Evolutionary conservation across 53 echinoderm and acorn worm species (phyloP).

Genomic region (Paelopatides confundens): DNA sequence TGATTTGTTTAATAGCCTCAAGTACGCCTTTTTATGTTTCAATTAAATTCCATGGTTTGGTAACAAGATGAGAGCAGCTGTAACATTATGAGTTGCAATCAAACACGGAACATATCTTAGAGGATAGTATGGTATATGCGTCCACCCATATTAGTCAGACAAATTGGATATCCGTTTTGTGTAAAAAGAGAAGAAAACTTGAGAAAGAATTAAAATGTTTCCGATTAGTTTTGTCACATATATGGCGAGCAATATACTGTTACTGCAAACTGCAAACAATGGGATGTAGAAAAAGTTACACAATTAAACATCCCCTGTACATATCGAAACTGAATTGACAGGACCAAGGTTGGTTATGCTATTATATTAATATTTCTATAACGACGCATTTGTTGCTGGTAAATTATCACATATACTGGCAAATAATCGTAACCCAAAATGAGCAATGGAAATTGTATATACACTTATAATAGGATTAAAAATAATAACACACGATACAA

Average conservation of each 20-base stretch:
- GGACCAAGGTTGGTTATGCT: too few species aligned
- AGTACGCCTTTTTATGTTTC: slow-evolving; percentile 7
- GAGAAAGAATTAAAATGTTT: not conserved
- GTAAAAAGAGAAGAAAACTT: not conserved
- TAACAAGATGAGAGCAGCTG: not conserved
- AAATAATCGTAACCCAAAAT: too few species aligned
- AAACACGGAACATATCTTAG: not conserved
- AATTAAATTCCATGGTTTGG: slow-evolving; percentile 20
- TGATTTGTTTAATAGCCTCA: slow-evolving; percentile 28
- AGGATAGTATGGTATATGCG: not conserved
- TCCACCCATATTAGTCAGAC: not conserved
- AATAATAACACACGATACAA: too few species aligned
- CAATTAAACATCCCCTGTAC: too few species aligned
- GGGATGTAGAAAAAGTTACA: too few species aligned
- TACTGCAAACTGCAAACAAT: too few species aligned
- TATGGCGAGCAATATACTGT: not conserved
- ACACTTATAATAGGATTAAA: too few species aligned
- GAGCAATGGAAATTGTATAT: too few species aligned
- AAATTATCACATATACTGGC: too few species aligned
- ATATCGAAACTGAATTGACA: too few species aligned
- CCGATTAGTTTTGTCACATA: not conserved
- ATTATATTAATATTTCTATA: too few species aligned
- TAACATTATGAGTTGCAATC: slow-evolving; percentile 7
- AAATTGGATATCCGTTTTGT: not conserved
- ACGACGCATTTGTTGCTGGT: too few species aligned